Evolutionary conservation across 2,113 vertebrate species (phyloP).

Genomic region (Centropus bengalensis): DNA sequence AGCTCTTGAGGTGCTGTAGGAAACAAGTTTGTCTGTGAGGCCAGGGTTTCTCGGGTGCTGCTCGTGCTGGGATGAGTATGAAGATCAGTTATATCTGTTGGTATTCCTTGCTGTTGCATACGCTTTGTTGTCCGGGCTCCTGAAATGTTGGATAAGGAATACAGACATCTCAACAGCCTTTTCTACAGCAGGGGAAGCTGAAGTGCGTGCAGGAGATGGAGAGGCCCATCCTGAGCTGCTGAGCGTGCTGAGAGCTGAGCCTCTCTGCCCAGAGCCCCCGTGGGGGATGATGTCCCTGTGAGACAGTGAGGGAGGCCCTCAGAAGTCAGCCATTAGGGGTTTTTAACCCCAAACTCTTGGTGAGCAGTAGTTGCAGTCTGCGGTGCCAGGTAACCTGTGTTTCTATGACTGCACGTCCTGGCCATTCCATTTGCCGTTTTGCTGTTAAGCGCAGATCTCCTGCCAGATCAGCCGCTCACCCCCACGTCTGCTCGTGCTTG

Average conservation of each 20-base stretch:
- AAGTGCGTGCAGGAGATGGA: not conserved
- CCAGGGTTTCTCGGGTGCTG: fast-evolving
- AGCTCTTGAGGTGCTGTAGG: not conserved
- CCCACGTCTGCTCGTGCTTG: not conserved
- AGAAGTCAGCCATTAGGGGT: not conserved
- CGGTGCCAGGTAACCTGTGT: not conserved
- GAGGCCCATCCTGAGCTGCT: not conserved
- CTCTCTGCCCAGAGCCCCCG: fast-evolving
- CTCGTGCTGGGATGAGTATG: not conserved
- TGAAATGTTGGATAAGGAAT: not conserved
- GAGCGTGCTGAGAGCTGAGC: fast-evolving
- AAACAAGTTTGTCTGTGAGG: not conserved
- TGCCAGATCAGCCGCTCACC: no score
- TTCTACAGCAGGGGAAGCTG: not conserved
- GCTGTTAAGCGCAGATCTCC: not conserved
- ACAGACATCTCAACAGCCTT: fast-evolving
- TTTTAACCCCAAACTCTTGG: not conserved
- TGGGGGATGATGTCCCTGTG: no score
- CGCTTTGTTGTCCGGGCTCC: not conserved
- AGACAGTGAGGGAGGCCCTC: fast-evolving
- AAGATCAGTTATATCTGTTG: no score
- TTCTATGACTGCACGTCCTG: fast-evolving
- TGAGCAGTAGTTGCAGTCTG: not conserved
- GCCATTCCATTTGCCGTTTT: not conserved
- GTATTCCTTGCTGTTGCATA: not conserved